Conservation (phyloP, 2,888 invertebrate genomes). For the Eumerus sabulonum region DNA sequence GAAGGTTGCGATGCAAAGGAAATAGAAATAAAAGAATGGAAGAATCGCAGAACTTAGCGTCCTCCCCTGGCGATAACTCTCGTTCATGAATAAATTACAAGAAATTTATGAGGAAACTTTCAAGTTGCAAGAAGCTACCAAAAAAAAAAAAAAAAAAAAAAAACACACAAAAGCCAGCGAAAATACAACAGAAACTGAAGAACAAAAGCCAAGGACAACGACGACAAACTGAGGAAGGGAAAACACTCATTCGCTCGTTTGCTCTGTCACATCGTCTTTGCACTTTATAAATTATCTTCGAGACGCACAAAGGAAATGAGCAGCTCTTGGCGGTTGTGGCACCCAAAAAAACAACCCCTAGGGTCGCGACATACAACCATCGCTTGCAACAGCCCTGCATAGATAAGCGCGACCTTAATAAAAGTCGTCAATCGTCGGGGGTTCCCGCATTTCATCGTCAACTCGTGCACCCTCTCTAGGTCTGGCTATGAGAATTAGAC, state of each 20-base stretch:
- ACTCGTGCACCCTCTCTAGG: too few relatives aligned
- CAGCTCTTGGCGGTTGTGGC: background rate
- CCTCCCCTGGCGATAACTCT: conserved; percentile 48
- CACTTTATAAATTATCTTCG: conserved; percentile 48
- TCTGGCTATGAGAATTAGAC: too few relatives aligned
- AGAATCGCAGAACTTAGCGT: conserved; percentile 26
- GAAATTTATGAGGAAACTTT: conserved; percentile 66
- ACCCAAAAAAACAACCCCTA: background rate
- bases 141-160: conserved; percentile 26
- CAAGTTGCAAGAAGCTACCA: conserved; percentile 36
- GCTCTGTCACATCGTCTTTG: conserved; percentile 37
- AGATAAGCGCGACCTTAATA: conserved; percentile 51
- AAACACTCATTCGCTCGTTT: conserved; percentile 1
- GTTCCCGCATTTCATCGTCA: background rate
- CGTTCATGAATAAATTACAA: conserved; percentile 65
- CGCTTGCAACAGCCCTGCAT: background rate
- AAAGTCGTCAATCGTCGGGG: conserved; percentile 8
- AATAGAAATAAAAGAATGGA: too few relatives aligned
- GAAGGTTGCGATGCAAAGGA: too few relatives aligned
- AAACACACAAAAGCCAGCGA: conserved; percentile 25
- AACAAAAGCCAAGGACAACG: background rate
- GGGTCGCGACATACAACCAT: too few relatives aligned
- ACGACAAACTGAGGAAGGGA: background rate
- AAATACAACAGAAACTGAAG: background rate
- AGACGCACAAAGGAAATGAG: conserved; percentile 27